Conservation (phyloP, 2,113 vertebrate species). For the Pelodiscus sinensis region DNA sequence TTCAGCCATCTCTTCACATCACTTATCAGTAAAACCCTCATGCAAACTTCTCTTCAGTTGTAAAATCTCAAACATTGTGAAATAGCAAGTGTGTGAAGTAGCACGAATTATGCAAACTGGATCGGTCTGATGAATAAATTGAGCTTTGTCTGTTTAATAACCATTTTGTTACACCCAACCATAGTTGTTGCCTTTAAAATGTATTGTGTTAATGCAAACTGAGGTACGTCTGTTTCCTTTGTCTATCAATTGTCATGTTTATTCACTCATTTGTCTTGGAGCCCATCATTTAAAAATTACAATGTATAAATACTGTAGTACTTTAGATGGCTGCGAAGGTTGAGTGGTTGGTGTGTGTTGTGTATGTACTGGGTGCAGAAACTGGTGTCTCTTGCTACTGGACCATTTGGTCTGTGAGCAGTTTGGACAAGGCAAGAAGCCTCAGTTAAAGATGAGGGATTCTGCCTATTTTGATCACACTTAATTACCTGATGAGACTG, state of each 20-base stretch:
- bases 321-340: slow-evolving; percentile 60
- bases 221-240: slow-evolving; percentile 70
- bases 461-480: slow-evolving; percentile 39
- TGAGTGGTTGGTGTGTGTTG: slow-evolving; percentile 41
- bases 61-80: slow-evolving; percentile 33
- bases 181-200: slow-evolving; percentile 58
- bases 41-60: neutral
- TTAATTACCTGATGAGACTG: slow-evolving; percentile 37
- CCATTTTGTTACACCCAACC: slow-evolving; percentile 54
- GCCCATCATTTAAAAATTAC: slow-evolving; percentile 73
- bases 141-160: slow-evolving; percentile 70
- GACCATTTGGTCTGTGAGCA: slow-evolving; percentile 33
- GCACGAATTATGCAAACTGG: slow-evolving; percentile 41
- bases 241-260: slow-evolving; percentile 72
- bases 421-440: slow-evolving; percentile 40
- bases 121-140: slow-evolving; percentile 60
- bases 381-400: slow-evolving; percentile 34
- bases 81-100: slow-evolving; percentile 11
- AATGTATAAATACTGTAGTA: slow-evolving; percentile 57
- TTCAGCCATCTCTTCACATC: neutral
- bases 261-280: slow-evolving; percentile 59
- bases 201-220: slow-evolving; percentile 62
- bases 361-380: slow-evolving; percentile 18
- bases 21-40: neutral
- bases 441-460: slow-evolving; percentile 46